phyloP scores from a whole-genome alignment of 2,113 vertebrate species.

The Varanus salvator region DNA sequence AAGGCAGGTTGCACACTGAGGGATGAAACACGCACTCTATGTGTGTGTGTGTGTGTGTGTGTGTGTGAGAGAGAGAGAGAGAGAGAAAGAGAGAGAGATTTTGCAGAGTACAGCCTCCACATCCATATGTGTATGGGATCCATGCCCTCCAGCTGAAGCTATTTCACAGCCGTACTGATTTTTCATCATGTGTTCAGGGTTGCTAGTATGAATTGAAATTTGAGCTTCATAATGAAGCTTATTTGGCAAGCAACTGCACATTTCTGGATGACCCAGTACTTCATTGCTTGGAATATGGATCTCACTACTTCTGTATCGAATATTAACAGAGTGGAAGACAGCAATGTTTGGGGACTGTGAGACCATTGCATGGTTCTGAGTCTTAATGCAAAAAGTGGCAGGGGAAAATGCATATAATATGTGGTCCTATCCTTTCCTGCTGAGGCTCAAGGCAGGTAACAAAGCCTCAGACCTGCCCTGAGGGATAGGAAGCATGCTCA shows the following conservation, averaged over 20 bases:
- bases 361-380: not conserved
- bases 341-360: not conserved
- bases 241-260: not conserved
- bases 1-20: not conserved
- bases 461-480: not conserved
- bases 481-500: not conserved
- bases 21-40: not conserved
- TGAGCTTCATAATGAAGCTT: not conserved
- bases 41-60: too few species aligned
- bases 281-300: not conserved
- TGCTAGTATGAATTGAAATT: not conserved
- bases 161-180: not conserved
- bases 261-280: not conserved
- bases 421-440: not conserved
- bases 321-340: not conserved
- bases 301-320: not conserved
- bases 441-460: not conserved
- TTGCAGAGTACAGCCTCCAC: not conserved
- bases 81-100: too few species aligned
- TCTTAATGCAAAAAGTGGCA: not conserved
- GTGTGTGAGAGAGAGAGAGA: not conserved
- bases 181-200: not conserved
- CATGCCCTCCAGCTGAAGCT: not conserved
- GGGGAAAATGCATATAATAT: not conserved
- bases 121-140: not conserved